Percentiles rank a stretch among this genome's conserved stretches.
Evolutionary conservation across 2,888 invertebrate species (phyloP).

Genomic region (Arrhopalites spinosus): DNA sequence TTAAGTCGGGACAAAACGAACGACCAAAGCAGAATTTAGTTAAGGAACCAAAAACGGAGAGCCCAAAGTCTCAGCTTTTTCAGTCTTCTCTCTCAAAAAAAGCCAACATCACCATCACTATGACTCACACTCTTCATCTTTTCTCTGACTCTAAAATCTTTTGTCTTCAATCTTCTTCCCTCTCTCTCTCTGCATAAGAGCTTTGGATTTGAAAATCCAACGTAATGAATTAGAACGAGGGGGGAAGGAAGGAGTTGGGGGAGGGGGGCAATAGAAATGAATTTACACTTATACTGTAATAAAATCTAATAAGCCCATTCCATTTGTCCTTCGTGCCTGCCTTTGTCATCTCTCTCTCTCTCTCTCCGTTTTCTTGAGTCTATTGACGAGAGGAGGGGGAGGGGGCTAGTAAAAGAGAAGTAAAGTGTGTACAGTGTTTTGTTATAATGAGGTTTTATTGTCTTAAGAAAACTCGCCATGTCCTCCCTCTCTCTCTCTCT

Average conservation of each 20-base stretch:
- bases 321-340: slow-evolving; percentile 10
- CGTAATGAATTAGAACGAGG: neutral
- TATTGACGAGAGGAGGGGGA: neutral
- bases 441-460: no score
- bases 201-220: neutral
- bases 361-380: neutral
- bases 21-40: slow-evolving; percentile 7
- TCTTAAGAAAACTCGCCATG: slow-evolving; percentile 6
- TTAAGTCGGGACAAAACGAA: slow-evolving; percentile 9
- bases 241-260: neutral
- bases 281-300: neutral
- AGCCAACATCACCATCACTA: no score
- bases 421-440: slow-evolving; percentile 6
- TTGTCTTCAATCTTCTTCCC: no score
- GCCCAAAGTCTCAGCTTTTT: neutral
- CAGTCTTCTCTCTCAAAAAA: no score
- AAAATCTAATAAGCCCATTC: slow-evolving; percentile 5
- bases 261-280: neutral
- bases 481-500: neutral
- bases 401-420: neutral
- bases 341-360: neutral
- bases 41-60: neutral
- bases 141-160: no score
- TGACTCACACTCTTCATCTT: no score
- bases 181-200: no score